These are phyloP conservation scores for Tuberolachnus salignus DNA, from an alignment of 2,888 invertebrate genomes.

Conservation along the genomic window DNA sequence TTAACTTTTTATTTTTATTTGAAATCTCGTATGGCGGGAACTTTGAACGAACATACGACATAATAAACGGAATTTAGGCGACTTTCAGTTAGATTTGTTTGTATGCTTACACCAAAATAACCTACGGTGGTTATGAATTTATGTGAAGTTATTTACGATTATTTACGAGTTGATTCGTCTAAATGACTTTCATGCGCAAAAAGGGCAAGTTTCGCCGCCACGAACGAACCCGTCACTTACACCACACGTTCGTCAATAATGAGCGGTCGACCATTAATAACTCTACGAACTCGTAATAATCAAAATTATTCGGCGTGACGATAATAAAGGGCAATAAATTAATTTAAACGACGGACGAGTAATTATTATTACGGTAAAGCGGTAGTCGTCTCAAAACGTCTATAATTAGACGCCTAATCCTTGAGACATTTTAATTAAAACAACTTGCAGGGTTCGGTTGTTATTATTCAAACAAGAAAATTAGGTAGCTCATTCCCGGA, in stretches of 20 bases:
- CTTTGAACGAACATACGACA: too few species aligned
- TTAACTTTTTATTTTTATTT: too few species aligned
- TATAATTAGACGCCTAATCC: background rate
- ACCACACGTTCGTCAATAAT: background rate
- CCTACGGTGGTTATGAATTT: too few species aligned
- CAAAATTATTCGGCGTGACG: conserved; percentile 5
- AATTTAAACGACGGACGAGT: background rate
- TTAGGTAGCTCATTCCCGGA: too few species aligned
- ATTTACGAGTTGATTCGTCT: background rate
- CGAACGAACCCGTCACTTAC: background rate
- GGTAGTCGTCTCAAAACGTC: background rate
- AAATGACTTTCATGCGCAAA: too few species aligned
- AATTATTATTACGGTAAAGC: background rate
- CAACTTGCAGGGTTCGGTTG: background rate
- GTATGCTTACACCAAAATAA: too few species aligned
- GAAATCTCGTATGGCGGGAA: too few species aligned
- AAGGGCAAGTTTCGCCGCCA: background rate
- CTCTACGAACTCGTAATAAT: conserved; percentile 22
- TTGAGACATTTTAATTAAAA: conserved; percentile 37
- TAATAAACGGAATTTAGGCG: too few species aligned
- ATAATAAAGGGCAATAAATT: conserved; percentile 28
- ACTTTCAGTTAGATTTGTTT: too few species aligned
- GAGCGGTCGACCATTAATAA: conserved; percentile 15
- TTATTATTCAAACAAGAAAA: too few species aligned
- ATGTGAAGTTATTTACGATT: background rate